These are phyloP conservation scores for Drosophila neonasuta DNA, from an alignment of 2,888 invertebrate species.

Conservation along the genomic window DNA sequence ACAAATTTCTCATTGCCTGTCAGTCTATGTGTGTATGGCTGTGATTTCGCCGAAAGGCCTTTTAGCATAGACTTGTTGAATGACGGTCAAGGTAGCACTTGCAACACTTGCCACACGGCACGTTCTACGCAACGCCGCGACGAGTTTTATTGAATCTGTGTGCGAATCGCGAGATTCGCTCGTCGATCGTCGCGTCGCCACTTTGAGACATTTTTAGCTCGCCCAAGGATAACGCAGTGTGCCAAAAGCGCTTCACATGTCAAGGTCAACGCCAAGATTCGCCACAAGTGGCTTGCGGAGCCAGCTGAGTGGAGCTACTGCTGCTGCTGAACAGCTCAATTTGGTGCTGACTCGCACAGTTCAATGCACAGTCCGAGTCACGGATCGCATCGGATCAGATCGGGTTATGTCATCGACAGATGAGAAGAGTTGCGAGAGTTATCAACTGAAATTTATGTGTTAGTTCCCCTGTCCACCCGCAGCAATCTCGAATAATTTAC, in stretches of 20 bases:
- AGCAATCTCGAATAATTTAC: constrained; percentile 30
- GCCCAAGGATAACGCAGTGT: constrained; percentile 68
- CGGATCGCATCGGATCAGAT: constrained; percentile 11
- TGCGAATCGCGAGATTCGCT: constrained; percentile 3
- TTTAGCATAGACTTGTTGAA: constrained; percentile 47
- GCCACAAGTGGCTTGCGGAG: constrained; percentile 44
- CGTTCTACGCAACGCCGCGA: constrained; percentile 56
- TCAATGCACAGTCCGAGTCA: constrained; percentile 54
- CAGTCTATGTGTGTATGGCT: constrained; percentile 13
- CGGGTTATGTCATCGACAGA: constrained; percentile 54
- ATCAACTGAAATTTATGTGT: constrained; percentile 17
- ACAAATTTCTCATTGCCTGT: constrained; percentile 51
- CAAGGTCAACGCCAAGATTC: constrained; percentile 54
- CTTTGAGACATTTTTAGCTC: constrained; percentile 71
- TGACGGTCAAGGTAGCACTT: constrained; percentile 69
- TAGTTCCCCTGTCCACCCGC: constrained; percentile 9
- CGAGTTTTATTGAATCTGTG: constrained; percentile 55
- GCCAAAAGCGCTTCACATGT: constrained; percentile 64
- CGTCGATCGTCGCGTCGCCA: constrained; percentile 24
- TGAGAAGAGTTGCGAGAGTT: constrained; percentile 17
- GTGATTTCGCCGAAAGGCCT: constrained; percentile 39
- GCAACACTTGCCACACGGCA: constrained; percentile 65
- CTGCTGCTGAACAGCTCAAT: constrained; percentile 34
- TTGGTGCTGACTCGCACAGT: constrained; percentile 41
- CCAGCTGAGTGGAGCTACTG: not conserved